phyloP scores from a whole-genome alignment of 2,113 vertebrate genomes.

The Pongo abelii region DNA sequence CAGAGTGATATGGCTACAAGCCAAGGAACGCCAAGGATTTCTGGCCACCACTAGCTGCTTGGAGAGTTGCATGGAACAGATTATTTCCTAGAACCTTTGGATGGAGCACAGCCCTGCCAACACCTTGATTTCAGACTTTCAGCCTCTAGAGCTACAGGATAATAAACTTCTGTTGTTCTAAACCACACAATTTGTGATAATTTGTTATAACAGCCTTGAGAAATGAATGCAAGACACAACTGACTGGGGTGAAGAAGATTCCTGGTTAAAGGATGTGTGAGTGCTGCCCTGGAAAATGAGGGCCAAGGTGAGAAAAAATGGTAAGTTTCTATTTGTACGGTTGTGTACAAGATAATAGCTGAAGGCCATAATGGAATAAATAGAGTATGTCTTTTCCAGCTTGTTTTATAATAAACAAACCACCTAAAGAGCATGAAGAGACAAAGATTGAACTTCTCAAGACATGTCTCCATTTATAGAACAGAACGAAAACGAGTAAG shows the following conservation, averaged over 20 bases:
- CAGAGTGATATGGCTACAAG: neutral
- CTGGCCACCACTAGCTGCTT: neutral
- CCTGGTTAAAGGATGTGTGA: neutral
- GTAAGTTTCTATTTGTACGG: neutral
- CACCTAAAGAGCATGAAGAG: neutral
- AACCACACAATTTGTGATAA: neutral
- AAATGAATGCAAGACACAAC: neutral
- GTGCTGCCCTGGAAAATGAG: neutral
- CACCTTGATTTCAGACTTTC: neutral
- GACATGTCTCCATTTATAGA: neutral
- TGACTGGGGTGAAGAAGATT: neutral
- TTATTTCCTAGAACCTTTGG: neutral
- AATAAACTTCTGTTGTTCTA: neutral
- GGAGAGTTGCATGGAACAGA: rapidly evolving
- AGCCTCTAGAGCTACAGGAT: neutral
- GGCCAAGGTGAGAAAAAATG: neutral
- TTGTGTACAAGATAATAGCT: neutral
- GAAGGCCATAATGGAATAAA: neutral
- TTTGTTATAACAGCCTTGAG: neutral
- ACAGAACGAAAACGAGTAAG: neutral
- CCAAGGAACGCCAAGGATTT: too few species aligned
- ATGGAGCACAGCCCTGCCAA: neutral
- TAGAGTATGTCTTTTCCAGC: neutral
- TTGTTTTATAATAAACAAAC: neutral
- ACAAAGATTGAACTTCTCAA: neutral